Percentiles rank a stretch among this genome's conserved stretches.
phyloP scores from a whole-genome alignment of 2,113 vertebrate genomes.

The Marcusenius ussheri region DNA sequence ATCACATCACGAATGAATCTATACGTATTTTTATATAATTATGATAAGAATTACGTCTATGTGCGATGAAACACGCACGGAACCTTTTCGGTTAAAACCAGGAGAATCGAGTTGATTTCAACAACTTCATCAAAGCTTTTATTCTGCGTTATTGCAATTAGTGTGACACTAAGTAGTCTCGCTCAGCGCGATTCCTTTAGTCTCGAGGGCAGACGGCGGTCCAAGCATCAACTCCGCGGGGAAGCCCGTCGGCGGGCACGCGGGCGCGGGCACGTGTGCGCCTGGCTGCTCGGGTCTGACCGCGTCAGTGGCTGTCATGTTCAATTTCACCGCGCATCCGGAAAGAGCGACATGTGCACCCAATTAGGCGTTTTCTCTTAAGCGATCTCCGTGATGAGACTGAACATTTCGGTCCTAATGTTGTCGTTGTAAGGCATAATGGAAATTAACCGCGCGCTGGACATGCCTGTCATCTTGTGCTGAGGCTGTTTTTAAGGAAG shows the following conservation, averaged over 20 bases:
- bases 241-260: not conserved
- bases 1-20: not conserved
- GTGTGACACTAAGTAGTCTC: not conserved
- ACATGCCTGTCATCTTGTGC: not conserved
- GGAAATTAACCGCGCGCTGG: not conserved
- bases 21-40: not conserved
- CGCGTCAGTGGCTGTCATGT: not conserved
- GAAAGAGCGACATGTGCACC: not conserved
- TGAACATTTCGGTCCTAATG: not conserved
- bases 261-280: not conserved
- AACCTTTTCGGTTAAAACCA: not conserved
- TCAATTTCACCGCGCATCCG: not conserved
- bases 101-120: not conserved
- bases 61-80: not conserved
- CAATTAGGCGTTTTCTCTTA: conserved; percentile 2
- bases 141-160: not conserved
- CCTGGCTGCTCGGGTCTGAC: not conserved
- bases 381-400: not conserved
- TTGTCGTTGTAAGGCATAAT: not conserved
- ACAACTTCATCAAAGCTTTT: not conserved
- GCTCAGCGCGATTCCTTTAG: not conserved
- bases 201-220: not conserved
- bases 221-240: not conserved
- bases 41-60: not conserved
- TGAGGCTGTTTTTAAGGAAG: not conserved